phyloP scores from a whole-genome alignment of 2,797 vertebrate genomes.

The Arrhamphus sclerolepis region DNA sequence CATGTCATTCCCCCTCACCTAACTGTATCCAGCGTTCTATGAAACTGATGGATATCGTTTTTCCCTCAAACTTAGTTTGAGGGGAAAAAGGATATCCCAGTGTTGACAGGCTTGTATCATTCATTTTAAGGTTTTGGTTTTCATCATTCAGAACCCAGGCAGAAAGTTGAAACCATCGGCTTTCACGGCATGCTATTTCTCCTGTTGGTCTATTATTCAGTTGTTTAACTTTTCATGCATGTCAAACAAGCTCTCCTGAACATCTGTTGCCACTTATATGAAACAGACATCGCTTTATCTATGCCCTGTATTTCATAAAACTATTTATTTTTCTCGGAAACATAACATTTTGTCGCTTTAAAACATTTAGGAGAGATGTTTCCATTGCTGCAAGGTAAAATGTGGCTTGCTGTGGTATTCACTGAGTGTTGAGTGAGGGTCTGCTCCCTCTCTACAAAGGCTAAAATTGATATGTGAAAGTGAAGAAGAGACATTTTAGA shows the following conservation, averaged over 20 bases:
- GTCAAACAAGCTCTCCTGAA: slow-evolving; percentile 24
- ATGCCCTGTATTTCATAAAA: neutral
- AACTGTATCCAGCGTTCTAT: slow-evolving; percentile 6
- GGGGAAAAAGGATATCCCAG: neutral
- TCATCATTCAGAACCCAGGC: slow-evolving; percentile 6
- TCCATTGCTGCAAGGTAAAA: slow-evolving; percentile 14
- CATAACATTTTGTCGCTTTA: slow-evolving; percentile 5
- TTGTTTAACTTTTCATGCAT: slow-evolving; percentile 23
- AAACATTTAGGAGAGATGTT: slow-evolving; percentile 18
- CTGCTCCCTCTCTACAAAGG: slow-evolving; percentile 12
- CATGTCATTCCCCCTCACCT: slow-evolving; percentile 14
- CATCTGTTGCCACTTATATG: slow-evolving; percentile 21
- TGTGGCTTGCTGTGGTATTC: slow-evolving; percentile 27
- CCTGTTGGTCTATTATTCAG: slow-evolving; percentile 22
- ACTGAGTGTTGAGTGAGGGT: slow-evolving; percentile 37
- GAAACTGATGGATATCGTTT: slow-evolving; percentile 3
- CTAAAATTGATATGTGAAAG: slow-evolving; percentile 42
- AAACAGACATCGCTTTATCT: slow-evolving; percentile 22
- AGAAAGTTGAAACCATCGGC: slow-evolving; percentile 17
- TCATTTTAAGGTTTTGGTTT: slow-evolving; percentile 20
- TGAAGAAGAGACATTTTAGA: slow-evolving; percentile 42
- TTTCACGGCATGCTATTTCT: slow-evolving; percentile 2
- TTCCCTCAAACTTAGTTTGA: no score
- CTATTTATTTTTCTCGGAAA: neutral
- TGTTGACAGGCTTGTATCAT: neutral